Percentiles rank a stretch among this genome's conserved stretches.
Evolutionary conservation across 2,797 vertebrate genomes (phyloP).

Genomic region (Enteromius unitaeniatus): DNA sequence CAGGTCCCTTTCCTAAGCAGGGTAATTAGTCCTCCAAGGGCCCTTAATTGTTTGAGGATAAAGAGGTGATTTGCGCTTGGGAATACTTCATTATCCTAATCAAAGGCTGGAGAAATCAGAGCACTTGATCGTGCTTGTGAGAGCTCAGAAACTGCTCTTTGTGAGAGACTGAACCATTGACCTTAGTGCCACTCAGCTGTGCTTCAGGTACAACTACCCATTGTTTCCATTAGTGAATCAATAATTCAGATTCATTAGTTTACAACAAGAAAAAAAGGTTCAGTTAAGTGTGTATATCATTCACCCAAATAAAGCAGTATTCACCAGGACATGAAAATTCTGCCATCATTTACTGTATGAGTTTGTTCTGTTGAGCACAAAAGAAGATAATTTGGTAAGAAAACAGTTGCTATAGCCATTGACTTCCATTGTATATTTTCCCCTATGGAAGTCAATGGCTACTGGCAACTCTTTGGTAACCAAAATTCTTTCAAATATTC

Average conservation of each 20-base stretch:
- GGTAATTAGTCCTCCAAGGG: constrained; percentile 63
- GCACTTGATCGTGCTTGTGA: constrained; percentile 52
- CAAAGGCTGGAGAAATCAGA: constrained; percentile 59
- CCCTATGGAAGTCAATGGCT: background rate
- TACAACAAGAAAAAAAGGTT: background rate
- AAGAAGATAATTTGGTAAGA: background rate
- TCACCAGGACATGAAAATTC: background rate
- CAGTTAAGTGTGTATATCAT: background rate
- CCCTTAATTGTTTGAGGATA: constrained; percentile 64
- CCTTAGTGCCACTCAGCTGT: constrained; percentile 28
- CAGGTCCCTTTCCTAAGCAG: constrained; percentile 50
- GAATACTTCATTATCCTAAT: constrained; percentile 65
- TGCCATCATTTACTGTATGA: background rate
- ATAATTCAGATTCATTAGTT: constrained; percentile 30
- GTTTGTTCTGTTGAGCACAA: background rate
- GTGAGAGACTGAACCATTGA: constrained; percentile 37
- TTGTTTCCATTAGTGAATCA: constrained; percentile 31
- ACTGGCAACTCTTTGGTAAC: background rate
- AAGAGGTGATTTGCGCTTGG: constrained; percentile 61
- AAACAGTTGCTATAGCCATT: background rate
- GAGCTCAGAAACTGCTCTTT: constrained; percentile 38
- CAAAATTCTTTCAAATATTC: background rate
- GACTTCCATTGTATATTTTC: background rate
- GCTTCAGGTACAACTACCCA: constrained; percentile 36
- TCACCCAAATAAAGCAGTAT: background rate